These are phyloP conservation scores for Willisornis vidua DNA, from an alignment of 2,113 vertebrate species.

Conservation along the genomic window DNA sequence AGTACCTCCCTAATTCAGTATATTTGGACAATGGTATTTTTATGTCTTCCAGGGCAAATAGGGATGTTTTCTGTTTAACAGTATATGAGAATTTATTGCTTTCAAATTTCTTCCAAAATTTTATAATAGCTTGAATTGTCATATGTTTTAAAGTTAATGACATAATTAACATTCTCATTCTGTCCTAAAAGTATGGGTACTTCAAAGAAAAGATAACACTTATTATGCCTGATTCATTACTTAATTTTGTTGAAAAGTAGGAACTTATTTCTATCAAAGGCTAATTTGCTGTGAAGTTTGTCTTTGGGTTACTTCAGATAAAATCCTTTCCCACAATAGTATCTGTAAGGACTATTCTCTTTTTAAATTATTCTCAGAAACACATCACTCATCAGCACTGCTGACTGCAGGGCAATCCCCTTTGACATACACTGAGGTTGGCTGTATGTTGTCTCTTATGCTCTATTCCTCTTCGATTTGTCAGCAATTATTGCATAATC, in stretches of 20 bases:
- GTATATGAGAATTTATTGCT: background rate
- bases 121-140: background rate
- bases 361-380: conserved; percentile 14
- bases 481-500: conserved; percentile 2
- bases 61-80: background rate
- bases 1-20: background rate
- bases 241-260: background rate
- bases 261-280: background rate
- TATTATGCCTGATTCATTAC: background rate
- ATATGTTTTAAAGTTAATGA: background rate
- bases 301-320: background rate
- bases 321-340: conserved; percentile 1
- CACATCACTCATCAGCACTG: background rate
- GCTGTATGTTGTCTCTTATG: background rate
- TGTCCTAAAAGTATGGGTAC: background rate
- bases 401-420: background rate
- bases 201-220: background rate
- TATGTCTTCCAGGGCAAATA: background rate
- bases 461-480: background rate
- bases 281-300: background rate
- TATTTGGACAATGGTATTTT: background rate
- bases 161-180: background rate
- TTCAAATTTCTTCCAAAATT: background rate
- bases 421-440: background rate
- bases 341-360: background rate